These are phyloP conservation scores for Odontomyia ornata DNA, from an alignment of 2,888 invertebrate species.

Conservation along the genomic window DNA sequence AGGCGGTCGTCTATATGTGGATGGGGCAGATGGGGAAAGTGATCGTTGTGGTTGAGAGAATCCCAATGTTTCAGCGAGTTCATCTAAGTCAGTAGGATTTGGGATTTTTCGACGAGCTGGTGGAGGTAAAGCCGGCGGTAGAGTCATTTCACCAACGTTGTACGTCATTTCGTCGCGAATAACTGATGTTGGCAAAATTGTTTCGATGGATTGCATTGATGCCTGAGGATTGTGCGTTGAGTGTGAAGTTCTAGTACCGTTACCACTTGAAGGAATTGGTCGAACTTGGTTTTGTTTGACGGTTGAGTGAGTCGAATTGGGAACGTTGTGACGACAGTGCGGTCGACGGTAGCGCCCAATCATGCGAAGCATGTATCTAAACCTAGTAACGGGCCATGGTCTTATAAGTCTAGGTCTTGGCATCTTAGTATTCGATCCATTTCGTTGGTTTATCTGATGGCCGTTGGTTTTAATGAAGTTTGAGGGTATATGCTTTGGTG, in stretches of 20 bases:
- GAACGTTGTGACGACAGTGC: slow-evolving; percentile 56
- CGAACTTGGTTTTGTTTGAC: slow-evolving; percentile 64
- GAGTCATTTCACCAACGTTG: slow-evolving; percentile 54
- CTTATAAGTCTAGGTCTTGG: slow-evolving; percentile 53
- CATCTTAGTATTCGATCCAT: slow-evolving; percentile 40
- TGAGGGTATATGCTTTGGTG: slow-evolving; percentile 56
- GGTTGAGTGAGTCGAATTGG: slow-evolving; percentile 47
- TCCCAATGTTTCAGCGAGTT: slow-evolving; percentile 68
- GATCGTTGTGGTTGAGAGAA: slow-evolving; percentile 59
- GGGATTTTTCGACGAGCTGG: slow-evolving; percentile 66
- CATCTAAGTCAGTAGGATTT: slow-evolving; percentile 66
- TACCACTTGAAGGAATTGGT: slow-evolving; percentile 56
- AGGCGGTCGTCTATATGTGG: slow-evolving; percentile 61
- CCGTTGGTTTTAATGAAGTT: slow-evolving; percentile 53
- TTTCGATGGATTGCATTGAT: slow-evolving; percentile 54
- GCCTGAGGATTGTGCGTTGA: background rate
- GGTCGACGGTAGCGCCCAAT: slow-evolving; percentile 62
- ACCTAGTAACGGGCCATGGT: slow-evolving; percentile 58
- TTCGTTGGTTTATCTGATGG: slow-evolving; percentile 5
- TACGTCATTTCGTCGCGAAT: slow-evolving; percentile 56
- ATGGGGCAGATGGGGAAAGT: slow-evolving; percentile 56
- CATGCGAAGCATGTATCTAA: slow-evolving; percentile 62
- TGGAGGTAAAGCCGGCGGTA: slow-evolving; percentile 64
- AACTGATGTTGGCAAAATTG: slow-evolving; percentile 61
- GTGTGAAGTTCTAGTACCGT: slow-evolving; percentile 23